Percentiles rank a stretch among this genome's conserved stretches.
These are phyloP conservation scores for Ochotona princeps DNA, from an alignment of 2,113 vertebrate species.

Conservation along the genomic window DNA sequence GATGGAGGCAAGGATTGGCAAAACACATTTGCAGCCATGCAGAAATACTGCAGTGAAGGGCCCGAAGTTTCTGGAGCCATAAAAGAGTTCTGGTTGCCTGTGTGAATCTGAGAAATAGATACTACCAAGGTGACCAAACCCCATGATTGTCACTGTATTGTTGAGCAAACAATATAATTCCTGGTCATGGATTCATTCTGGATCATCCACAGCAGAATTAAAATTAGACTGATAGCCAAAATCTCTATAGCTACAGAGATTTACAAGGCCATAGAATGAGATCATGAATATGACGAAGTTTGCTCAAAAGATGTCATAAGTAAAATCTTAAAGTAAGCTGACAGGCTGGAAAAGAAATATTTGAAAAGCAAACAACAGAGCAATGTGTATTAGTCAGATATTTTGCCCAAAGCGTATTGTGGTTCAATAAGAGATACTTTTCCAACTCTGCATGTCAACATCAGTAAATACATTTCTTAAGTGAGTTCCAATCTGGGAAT, in stretches of 20 bases:
- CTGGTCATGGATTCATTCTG: background rate
- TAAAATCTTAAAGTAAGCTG: slow-evolving; percentile 30
- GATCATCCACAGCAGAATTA: background rate
- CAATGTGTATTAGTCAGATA: background rate
- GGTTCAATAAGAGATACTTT: background rate
- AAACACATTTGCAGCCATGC: background rate
- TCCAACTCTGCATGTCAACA: background rate
- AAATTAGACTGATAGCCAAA: background rate
- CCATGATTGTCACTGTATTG: background rate
- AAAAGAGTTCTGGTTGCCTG: accelerated
- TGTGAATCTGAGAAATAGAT: background rate
- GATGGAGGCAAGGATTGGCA: background rate
- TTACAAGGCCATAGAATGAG: background rate
- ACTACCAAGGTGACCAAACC: background rate
- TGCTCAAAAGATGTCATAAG: background rate
- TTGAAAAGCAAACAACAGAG: background rate
- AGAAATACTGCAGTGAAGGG: background rate
- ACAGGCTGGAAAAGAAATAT: background rate
- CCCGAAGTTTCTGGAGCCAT: too few species aligned
- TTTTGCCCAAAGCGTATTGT: background rate
- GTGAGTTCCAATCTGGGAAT: background rate
- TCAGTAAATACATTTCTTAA: background rate
- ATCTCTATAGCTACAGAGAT: background rate
- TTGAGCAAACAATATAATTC: background rate
- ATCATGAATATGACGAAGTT: background rate